Percentiles rank a stretch among this genome's conserved stretches.
Evolutionary conservation across 2,888 invertebrate species (phyloP).

Genomic region (Gerris lacustris): DNA sequence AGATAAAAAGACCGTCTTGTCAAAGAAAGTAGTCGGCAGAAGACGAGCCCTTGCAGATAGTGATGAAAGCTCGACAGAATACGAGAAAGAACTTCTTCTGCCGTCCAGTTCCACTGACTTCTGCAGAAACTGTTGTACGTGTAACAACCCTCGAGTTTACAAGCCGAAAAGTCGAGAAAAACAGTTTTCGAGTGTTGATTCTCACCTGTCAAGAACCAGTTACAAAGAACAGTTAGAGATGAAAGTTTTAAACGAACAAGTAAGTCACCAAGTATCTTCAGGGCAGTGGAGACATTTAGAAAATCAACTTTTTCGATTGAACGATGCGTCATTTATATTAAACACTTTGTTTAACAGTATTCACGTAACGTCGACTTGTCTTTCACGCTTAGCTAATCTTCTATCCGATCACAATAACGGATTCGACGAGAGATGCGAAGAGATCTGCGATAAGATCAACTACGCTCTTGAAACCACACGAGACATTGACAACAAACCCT

Average conservation of each 20-base stretch:
- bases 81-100: conserved; percentile 17
- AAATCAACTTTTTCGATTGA: not conserved
- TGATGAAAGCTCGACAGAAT: conserved; percentile 20
- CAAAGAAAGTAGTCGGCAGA: conserved; percentile 14
- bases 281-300: not conserved
- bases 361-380: not conserved
- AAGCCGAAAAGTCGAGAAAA: not conserved
- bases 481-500: not conserved
- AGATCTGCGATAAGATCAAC: not conserved
- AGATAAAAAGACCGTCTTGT: not conserved
- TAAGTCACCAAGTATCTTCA: not conserved
- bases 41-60: conserved; percentile 23
- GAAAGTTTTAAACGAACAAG: not conserved
- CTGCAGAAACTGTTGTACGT: not conserved
- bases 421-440: not conserved
- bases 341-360: not conserved
- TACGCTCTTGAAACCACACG: not conserved
- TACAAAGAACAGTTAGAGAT: not conserved
- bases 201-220: not conserved
- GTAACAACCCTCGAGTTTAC: not conserved
- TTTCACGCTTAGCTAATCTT: not conserved
- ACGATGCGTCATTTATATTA: not conserved
- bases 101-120: conserved; percentile 11
- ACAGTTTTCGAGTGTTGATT: not conserved
- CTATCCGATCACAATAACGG: not conserved